Conservation (phyloP, 2,797 vertebrate species). For the Mormyrus proboscirostris region DNA sequence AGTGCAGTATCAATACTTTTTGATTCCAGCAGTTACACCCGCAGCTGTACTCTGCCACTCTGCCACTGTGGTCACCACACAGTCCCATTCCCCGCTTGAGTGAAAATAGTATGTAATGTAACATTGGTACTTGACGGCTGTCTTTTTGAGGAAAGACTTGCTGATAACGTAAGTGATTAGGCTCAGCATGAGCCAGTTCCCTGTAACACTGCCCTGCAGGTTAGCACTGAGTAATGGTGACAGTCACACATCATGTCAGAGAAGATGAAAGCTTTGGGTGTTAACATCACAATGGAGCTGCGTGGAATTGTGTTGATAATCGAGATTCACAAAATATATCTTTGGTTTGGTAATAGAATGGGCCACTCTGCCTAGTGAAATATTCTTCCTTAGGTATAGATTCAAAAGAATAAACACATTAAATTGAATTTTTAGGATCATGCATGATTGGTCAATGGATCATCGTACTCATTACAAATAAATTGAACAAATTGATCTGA, state of each 20-base stretch:
- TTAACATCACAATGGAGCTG: neutral
- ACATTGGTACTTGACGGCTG: neutral
- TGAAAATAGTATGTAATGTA: neutral
- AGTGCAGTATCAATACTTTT: neutral
- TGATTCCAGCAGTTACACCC: neutral
- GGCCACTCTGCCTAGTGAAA: neutral
- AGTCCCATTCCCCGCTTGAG: neutral
- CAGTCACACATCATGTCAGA: neutral
- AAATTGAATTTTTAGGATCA: constrained; percentile 33
- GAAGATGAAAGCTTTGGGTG: neutral
- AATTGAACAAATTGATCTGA: constrained; percentile 17
- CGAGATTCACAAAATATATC: neutral
- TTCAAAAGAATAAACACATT: constrained; percentile 29
- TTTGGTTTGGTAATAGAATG: neutral
- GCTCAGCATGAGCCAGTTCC: neutral
- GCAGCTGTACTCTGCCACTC: neutral
- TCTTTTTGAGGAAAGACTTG: neutral
- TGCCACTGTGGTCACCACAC: neutral
- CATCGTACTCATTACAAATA: constrained; percentile 24
- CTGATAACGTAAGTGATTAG: neutral
- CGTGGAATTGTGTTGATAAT: neutral
- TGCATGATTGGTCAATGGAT: constrained; percentile 18
- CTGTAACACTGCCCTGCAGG: neutral
- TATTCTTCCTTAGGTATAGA: neutral
- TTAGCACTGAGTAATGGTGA: neutral